These are phyloP conservation scores for Philonicus albiceps DNA, from an alignment of 2,888 invertebrate species.

Conservation along the genomic window DNA sequence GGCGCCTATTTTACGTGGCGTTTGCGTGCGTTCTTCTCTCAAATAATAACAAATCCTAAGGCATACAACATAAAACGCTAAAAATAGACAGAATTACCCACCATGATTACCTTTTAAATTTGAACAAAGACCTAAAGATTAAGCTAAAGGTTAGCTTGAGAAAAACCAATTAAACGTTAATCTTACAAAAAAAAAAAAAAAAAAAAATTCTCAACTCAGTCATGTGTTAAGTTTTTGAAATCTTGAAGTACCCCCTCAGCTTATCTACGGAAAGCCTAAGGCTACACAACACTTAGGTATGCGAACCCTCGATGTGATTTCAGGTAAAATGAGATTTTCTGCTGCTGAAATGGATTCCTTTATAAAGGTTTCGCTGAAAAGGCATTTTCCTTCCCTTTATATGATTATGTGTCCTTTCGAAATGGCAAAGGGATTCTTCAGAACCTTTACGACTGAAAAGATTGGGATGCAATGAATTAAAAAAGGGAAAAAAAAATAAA, in stretches of 20 bases:
- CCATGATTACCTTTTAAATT: not conserved
- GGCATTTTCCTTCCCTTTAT: slow-evolving; percentile 34
- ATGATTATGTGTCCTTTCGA: slow-evolving; percentile 35
- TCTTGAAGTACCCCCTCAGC: slow-evolving; percentile 3
- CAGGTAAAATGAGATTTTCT: slow-evolving; percentile 38
- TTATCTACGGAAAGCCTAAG: slow-evolving; percentile 23
- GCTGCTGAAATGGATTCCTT: slow-evolving; percentile 27
- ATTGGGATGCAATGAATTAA: slow-evolving; percentile 33
- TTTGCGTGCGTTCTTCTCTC: too few species aligned
- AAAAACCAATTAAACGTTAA: slow-evolving; percentile 31
- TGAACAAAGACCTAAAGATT: not conserved
- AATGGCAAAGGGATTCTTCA: slow-evolving; percentile 29
- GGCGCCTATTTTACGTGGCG: too few species aligned
- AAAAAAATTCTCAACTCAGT: slow-evolving; percentile 10
- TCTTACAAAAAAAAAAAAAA: not conserved
- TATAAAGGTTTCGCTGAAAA: slow-evolving; percentile 35
- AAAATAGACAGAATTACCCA: not conserved
- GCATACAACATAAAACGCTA: not conserved
- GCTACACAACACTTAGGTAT: slow-evolving; percentile 27
- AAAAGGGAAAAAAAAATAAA: not conserved
- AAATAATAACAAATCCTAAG: not conserved
- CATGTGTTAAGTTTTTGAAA: slow-evolving; percentile 28
- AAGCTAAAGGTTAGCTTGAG: not conserved
- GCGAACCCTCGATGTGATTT: slow-evolving; percentile 35
- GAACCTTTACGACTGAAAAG: slow-evolving; percentile 19